Percentiles rank a stretch among this genome's conserved stretches.
These are phyloP conservation scores for Morpho deidamia DNA, from an alignment of 2,888 invertebrate genomes.

Conservation along the genomic window DNA sequence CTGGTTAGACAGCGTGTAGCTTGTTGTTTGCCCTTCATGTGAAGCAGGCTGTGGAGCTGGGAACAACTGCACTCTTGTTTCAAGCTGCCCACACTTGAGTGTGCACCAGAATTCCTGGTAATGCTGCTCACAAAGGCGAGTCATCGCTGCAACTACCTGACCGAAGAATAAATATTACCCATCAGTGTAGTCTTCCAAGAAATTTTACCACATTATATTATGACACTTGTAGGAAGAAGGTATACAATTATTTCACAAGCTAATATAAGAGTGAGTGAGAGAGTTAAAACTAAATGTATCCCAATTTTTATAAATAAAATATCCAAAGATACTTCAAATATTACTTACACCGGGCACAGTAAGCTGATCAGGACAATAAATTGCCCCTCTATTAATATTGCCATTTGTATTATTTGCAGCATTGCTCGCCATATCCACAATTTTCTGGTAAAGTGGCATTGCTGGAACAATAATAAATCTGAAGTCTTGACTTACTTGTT, in stretches of 20 bases:
- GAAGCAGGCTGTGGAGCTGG: constrained; percentile 75
- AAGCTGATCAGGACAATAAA: constrained; percentile 67
- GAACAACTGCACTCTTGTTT: constrained; percentile 62
- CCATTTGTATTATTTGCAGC: constrained; percentile 49
- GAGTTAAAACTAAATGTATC: too few species aligned
- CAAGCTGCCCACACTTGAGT: constrained; percentile 66
- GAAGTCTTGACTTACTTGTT: too few species aligned
- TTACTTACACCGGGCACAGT: constrained; percentile 56
- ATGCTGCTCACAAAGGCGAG: constrained; percentile 63
- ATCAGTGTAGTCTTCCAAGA: too few species aligned
- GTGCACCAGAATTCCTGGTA: constrained; percentile 68
- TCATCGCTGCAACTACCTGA: constrained; percentile 54
- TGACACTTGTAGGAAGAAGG: too few species aligned
- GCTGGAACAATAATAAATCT: constrained; percentile 50
- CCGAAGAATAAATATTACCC: background rate
- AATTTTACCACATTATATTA: too few species aligned
- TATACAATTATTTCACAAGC: too few species aligned
- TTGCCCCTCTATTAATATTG: constrained; percentile 51
- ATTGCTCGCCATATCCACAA: constrained; percentile 85
- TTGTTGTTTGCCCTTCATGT: constrained; percentile 80
- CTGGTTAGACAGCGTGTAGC: constrained; percentile 81
- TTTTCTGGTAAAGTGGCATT: constrained; percentile 86
- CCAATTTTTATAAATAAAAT: background rate
- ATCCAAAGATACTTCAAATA: background rate
- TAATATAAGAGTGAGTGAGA: too few species aligned